Base-by-base conservation (phyloP, 2,888 invertebrate genomes). In the Apodemia hepburni region DNA sequence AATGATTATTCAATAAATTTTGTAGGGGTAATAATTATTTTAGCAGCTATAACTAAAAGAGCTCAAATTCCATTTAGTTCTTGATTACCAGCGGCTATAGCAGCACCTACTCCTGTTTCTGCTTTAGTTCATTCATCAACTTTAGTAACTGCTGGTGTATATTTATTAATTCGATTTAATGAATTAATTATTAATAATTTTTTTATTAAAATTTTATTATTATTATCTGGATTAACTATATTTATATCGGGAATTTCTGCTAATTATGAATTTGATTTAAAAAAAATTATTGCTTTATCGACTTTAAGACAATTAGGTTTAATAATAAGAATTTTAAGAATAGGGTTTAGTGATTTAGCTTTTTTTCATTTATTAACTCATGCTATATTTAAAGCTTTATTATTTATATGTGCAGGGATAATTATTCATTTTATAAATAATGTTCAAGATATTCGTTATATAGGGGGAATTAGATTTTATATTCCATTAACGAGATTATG, bases 261-360 rank as follows among this genome's bases (percentile, higher is more conserved):
- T 71, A 93, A 92, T 91, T 93, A 92, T 92, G 93, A 94, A 67
- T 93, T 85, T 92, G 95, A 95, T 89, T 90, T 95, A 77, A 96
- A 96, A 83, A 96, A 95, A 88, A 94, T 95, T 93, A 95, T 96
- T 94, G 95, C 95, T 76, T 88, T 95, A 76, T 95, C 95, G 0
- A 95, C 95, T 70, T 92, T 96, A 82, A 95, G 95, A 1, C 96
- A 96, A 77, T 87, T 96, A 78, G 95, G 95, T 0, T 91, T 96
- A 78, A 95, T 96, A 92, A 94, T 95, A 80, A 92, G 93, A 83
- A 90, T 92, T 84, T 88, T 95, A 80, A 90, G 91, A 1, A 80
- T 94, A 73, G 92, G 93, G 0, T 83, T 91, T 66, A 75, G 77
- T 69, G 80, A 91, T 66, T 87, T 95, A 75, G 92, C 94, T 72